Percentiles rank a stretch among this genome's conserved stretches.
Conservation (phyloP, 2,113 vertebrate genomes). For the Spea bombifrons region DNA sequence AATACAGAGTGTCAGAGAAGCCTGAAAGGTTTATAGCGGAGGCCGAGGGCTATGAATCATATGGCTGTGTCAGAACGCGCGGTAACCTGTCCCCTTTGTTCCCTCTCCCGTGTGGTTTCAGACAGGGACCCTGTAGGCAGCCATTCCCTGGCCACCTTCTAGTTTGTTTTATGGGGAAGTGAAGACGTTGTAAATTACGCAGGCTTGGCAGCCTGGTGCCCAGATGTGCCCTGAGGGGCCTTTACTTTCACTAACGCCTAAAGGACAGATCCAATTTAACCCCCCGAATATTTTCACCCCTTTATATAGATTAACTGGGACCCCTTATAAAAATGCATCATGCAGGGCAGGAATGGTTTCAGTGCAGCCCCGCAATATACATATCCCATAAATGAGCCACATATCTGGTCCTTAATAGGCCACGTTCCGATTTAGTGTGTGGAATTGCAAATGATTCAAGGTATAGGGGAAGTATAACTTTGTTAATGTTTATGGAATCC, state of each 20-base stretch:
- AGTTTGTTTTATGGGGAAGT: conserved; percentile 67
- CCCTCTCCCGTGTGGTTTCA: conserved; percentile 60
- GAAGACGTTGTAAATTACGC: conserved; percentile 66
- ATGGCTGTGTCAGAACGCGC: conserved; percentile 70
- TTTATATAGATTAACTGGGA: too few relatives aligned
- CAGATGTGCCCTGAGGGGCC: conserved; percentile 28
- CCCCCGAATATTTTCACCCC: neutral
- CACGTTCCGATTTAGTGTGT: neutral
- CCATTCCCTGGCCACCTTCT: conserved; percentile 66
- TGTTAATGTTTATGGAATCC: too few relatives aligned
- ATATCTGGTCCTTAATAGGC: neutral
- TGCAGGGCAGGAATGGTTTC: too few relatives aligned
- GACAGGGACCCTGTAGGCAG: conserved; percentile 63
- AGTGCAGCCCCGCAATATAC: too few relatives aligned
- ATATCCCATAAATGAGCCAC: neutral
- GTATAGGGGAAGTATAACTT: too few relatives aligned
- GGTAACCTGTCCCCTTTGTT: conserved; percentile 63
- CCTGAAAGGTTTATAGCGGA: conserved; percentile 72
- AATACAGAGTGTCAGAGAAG: conserved; percentile 63
- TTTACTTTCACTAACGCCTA: conserved; percentile 4
- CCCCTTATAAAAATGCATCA: too few relatives aligned
- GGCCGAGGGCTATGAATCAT: conserved; percentile 78
- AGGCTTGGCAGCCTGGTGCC: conserved; percentile 42
- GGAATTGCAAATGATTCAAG: too few relatives aligned
- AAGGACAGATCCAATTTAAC: neutral